A percentile compares a stretch with the other conserved stretches of the same genome.
Conservation (phyloP, 2,797 vertebrate genomes). For the Pachyuromys duprasi region DNA sequence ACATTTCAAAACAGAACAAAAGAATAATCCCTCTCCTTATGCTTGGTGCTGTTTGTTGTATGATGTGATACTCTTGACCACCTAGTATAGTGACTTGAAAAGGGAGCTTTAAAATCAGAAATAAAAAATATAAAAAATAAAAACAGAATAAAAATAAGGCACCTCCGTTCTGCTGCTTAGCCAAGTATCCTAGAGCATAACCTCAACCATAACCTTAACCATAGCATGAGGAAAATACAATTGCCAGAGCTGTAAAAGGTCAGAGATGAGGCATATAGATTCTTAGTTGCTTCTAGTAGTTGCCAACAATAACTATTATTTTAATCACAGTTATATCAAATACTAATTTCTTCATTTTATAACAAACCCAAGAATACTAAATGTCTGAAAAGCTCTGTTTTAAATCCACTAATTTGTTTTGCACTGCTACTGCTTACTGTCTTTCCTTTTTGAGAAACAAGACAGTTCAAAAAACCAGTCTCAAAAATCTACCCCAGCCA, state of each 20-base stretch:
- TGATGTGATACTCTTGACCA: neutral
- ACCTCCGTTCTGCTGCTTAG: neutral
- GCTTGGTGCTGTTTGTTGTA: neutral
- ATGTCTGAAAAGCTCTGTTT: constrained; percentile 12
- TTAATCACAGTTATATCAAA: neutral
- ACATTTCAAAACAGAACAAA: constrained; percentile 34
- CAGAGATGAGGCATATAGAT: neutral
- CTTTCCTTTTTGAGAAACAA: constrained; percentile 5
- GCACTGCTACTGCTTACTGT: neutral
- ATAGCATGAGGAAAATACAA: neutral
- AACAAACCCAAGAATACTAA: constrained; percentile 2
- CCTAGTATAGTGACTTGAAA: neutral
- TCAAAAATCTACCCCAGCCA: neutral
- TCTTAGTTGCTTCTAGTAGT: neutral
- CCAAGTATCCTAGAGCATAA: neutral
- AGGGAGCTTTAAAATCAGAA: neutral
- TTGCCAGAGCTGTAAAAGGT: neutral
- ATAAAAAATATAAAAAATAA: neutral
- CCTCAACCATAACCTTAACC: neutral
- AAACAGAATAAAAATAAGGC: neutral
- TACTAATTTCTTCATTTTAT: constrained; percentile 11
- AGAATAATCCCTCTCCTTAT: neutral
- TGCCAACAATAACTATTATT: neutral
- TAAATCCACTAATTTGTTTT: constrained; percentile 14
- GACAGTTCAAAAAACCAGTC: neutral